Conservation (phyloP, 1,140 invertebrate genomes). For the Drosophila erecta region DNA sequence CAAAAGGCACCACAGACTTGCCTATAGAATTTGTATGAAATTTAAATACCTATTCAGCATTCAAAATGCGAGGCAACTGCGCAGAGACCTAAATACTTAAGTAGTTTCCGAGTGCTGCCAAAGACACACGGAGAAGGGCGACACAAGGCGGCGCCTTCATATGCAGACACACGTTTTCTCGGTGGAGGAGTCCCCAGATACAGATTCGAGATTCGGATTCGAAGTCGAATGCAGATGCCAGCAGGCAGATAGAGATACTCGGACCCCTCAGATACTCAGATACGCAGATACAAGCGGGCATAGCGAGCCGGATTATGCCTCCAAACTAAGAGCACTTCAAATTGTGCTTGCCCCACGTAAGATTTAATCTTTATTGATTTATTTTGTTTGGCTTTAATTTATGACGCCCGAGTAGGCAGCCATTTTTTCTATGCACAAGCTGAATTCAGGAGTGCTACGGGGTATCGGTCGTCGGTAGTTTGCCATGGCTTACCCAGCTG, state of each 20-base stretch:
- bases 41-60: slow-evolving; percentile 83
- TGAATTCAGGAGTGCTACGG: not conserved
- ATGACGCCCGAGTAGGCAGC: slow-evolving; percentile 79
- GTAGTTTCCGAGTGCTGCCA: slow-evolving; percentile 77
- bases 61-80: slow-evolving; percentile 80
- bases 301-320: slow-evolving; percentile 74
- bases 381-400: slow-evolving; percentile 84
- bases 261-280: slow-evolving; percentile 5
- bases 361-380: slow-evolving; percentile 84
- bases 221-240: slow-evolving; percentile 31
- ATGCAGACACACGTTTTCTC: slow-evolving; percentile 75
- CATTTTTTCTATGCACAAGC: slow-evolving; percentile 52
- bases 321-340: slow-evolving; percentile 31
- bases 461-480: not conserved
- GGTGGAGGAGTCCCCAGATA: slow-evolving; percentile 62
- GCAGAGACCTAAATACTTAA: slow-evolving; percentile 83
- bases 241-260: slow-evolving; percentile 30
- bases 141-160: slow-evolving; percentile 65
- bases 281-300: slow-evolving; percentile 33
- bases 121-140: slow-evolving; percentile 40
- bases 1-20: slow-evolving; percentile 53
- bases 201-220: slow-evolving; percentile 44
- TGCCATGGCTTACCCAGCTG: slow-evolving; percentile 48
- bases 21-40: slow-evolving; percentile 83
- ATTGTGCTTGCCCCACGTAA: slow-evolving; percentile 58